Evolutionary conservation across 1,140 invertebrate species (phyloP), one percentile per base, ranked within the genome.

Genomic region (Agraylea sexmaculata): DNA sequence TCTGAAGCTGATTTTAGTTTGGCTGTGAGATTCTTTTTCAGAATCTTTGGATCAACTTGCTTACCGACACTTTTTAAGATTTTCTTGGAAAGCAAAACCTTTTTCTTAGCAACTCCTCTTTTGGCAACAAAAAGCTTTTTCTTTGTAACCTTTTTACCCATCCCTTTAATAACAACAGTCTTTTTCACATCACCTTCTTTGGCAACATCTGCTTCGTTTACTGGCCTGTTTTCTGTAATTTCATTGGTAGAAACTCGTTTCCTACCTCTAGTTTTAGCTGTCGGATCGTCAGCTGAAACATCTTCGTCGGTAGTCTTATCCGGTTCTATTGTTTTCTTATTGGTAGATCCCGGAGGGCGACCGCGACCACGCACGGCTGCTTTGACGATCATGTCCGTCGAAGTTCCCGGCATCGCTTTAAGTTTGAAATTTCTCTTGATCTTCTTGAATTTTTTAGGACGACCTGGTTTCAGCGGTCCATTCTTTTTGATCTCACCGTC

Each of bases 231-330:
- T 48, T n/a, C n/a, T n/a, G n/a, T n/a, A n/a, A n/a, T 54, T 57
- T 61, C 48, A 59, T 64, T 32, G 50, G 34, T 37, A 62, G 57
- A 57, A 60, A 59, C 64, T 60, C 55, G 63, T 60, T 52, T 63
- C 41, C 4, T 16, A 6, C 27, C 34, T 7, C 30, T 6, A 22
- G 25, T 23, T 36, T 28, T 39, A 37, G 6, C 40, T 18, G 15
- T 40, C 34, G 10, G 32, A 21, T 1, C 31, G 35, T 13, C 37
- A 29, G 23, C 37, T 29, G 19, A 32, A 22, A 8, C 36, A 25
- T 10, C 31, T 28, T 33, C 7, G 28, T 5, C 17, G 22, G 10
- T 15, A 25, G 17, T 27, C 8, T 13, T 17, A 7, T 11, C 20
- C 2, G n/a, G 2, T 4, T 7, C 3, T 7, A 16, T 16, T 12